Conservation (phyloP, 2,888 invertebrate genomes). For the Rotaria macrura region DNA sequence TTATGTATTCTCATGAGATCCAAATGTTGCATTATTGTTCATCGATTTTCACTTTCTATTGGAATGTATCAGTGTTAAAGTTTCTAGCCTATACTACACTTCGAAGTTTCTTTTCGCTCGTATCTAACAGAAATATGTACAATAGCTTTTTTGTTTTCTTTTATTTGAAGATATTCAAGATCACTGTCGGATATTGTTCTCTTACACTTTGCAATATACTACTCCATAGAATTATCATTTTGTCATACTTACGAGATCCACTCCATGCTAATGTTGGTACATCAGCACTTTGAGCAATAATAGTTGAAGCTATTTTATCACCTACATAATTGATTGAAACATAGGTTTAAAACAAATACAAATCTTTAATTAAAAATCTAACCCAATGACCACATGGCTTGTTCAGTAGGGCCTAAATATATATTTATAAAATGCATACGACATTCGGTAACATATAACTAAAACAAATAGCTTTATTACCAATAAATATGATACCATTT, state of each 20-base stretch:
- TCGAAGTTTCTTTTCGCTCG: no score
- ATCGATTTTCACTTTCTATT: no score
- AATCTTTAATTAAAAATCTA: background rate
- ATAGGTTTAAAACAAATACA: background rate
- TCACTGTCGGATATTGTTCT: no score
- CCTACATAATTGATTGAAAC: background rate
- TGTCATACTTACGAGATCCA: slow-evolving; percentile 54
- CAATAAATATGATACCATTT: slow-evolving; percentile 77
- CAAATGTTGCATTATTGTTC: no score
- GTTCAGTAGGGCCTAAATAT: slow-evolving; percentile 65
- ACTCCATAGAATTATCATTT: background rate
- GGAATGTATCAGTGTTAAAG: no score
- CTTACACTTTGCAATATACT: no score
- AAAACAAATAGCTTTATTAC: background rate
- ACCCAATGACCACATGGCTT: slow-evolving; percentile 93
- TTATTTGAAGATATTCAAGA: no score
- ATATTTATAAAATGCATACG: background rate
- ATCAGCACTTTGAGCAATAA: slow-evolving; percentile 93
- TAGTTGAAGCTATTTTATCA: slow-evolving; percentile 96
- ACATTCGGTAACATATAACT: background rate
- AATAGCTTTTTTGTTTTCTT: no score
- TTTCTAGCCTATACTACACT: no score
- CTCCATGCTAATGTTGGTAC: slow-evolving; percentile 98
- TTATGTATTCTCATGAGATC: no score
- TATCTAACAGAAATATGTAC: no score